A percentile compares a stretch with the other conserved stretches of the same genome.
Evolutionary conservation across 2,113 vertebrate species (phyloP).

Genomic region (Ophiodon elongatus): DNA sequence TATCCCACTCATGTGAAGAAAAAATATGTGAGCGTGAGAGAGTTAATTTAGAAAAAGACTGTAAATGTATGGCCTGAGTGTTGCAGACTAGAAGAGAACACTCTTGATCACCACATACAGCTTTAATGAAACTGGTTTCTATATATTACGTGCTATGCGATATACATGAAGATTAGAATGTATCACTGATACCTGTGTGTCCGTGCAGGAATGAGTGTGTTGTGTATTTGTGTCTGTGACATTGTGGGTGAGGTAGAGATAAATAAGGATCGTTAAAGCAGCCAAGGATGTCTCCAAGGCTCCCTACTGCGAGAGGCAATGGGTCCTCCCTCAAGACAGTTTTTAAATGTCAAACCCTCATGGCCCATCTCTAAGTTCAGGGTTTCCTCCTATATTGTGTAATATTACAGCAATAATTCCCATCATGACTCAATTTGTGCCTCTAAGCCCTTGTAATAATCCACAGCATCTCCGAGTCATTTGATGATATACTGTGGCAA

Average conservation of each 20-base stretch:
- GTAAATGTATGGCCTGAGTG: slow-evolving; percentile 5
- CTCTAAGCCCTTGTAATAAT: slow-evolving; percentile 38
- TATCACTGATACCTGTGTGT: neutral
- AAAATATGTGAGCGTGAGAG: slow-evolving; percentile 1
- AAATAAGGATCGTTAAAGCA: slow-evolving; percentile 70
- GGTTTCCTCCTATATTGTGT: slow-evolving; percentile 39
- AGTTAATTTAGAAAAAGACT: neutral
- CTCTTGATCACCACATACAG: slow-evolving; percentile 1
- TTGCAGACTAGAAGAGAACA: neutral
- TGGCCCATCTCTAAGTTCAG: slow-evolving; percentile 41
- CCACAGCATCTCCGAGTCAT: slow-evolving; percentile 37
- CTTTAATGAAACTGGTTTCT: neutral
- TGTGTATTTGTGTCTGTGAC: slow-evolving; percentile 31
- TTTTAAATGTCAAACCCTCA: slow-evolving; percentile 72
- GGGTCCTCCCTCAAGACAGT: slow-evolving; percentile 53
- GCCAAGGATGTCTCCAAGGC: slow-evolving; percentile 58
- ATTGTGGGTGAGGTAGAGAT: slow-evolving; percentile 57
- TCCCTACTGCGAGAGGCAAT: slow-evolving; percentile 53
- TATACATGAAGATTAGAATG: slow-evolving; percentile 4
- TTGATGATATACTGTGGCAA: slow-evolving; percentile 20
- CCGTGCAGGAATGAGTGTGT: neutral
- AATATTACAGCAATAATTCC: slow-evolving; percentile 64
- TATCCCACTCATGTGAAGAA: slow-evolving; percentile 40
- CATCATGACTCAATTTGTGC: slow-evolving; percentile 65
- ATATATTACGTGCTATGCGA: neutral